Percentiles rank a stretch among this genome's conserved stretches.
Conservation (phyloP, 2,888 invertebrate species). For the Drosophila lutescens region DNA sequence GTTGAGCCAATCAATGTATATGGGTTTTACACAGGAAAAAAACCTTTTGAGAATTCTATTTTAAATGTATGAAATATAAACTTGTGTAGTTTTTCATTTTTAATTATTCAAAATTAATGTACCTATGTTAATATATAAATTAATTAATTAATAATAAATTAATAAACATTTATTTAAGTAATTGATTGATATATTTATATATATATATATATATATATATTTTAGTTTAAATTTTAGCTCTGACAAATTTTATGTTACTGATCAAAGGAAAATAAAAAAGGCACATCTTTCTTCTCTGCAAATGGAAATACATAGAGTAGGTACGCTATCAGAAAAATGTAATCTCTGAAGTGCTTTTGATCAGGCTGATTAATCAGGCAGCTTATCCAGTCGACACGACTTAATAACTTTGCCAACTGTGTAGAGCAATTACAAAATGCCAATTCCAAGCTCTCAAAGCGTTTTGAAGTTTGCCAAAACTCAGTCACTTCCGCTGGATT, state of each 20-base stretch:
- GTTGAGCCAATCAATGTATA: conserved; percentile 23
- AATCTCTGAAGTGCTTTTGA: neutral
- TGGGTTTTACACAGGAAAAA: conserved; percentile 5
- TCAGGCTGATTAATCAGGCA: conserved; percentile 6
- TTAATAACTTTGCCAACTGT: conserved; percentile 2
- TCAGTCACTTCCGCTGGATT: conserved; percentile 12
- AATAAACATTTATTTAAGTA: too few species aligned
- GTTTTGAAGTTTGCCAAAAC: conserved; percentile 25
- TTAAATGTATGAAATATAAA: neutral
- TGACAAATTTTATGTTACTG: too few species aligned
- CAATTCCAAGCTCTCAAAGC: conserved; percentile 14
- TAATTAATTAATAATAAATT: too few species aligned
- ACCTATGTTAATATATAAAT: too few species aligned
- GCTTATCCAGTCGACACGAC: conserved; percentile 12
- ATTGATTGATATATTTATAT: too few species aligned
- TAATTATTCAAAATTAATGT: neutral
- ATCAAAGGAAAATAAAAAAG: neutral
- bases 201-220: too few species aligned
- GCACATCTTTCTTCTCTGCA: neutral
- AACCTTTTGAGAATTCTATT: neutral
- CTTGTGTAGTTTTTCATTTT: neutral
- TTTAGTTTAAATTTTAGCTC: too few species aligned
- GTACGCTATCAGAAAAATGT: neutral
- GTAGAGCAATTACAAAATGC: conserved; percentile 35
- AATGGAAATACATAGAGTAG: neutral